A percentile compares a stretch with the other conserved stretches of the same genome.
phyloP scores from a whole-genome alignment of 2,113 vertebrate genomes.

The Hassar affinis region DNA sequence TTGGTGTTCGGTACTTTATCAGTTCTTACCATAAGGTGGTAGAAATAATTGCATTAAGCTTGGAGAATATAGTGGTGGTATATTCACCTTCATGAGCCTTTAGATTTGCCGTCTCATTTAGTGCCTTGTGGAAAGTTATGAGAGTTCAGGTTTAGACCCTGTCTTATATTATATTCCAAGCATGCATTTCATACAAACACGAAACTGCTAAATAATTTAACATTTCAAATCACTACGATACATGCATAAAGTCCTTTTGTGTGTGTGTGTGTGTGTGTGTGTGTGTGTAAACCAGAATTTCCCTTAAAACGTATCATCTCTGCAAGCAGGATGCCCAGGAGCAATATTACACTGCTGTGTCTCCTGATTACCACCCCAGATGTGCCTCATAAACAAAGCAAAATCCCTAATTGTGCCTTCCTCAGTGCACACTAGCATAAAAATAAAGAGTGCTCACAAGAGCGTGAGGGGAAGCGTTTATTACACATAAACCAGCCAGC shows the following conservation, averaged over 20 bases:
- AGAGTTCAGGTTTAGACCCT: background rate
- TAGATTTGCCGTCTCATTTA: background rate
- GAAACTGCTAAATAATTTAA: background rate
- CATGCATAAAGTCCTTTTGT: background rate
- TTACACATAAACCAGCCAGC: slow-evolving; percentile 27
- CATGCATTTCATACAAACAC: background rate
- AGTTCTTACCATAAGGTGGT: background rate
- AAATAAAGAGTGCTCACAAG: slow-evolving; percentile 34
- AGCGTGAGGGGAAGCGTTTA: slow-evolving; percentile 35
- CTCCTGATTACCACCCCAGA: slow-evolving; percentile 44
- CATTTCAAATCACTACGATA: background rate
- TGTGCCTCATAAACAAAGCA: slow-evolving; percentile 47
- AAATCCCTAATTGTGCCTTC: slow-evolving; percentile 43
- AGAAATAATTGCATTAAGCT: background rate
- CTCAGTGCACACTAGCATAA: slow-evolving; percentile 27
- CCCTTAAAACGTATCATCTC: slow-evolving; percentile 17
- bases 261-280: background rate
- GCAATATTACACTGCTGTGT: slow-evolving; percentile 26
- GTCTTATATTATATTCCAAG: background rate
- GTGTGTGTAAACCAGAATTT: background rate
- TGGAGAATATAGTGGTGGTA: background rate
- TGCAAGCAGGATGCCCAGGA: slow-evolving; percentile 23
- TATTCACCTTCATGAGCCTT: background rate
- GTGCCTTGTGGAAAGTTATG: background rate
- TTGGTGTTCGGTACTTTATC: background rate